Base-by-base conservation (phyloP, 2,888 invertebrate genomes). In the Druceiella hillmani region DNA sequence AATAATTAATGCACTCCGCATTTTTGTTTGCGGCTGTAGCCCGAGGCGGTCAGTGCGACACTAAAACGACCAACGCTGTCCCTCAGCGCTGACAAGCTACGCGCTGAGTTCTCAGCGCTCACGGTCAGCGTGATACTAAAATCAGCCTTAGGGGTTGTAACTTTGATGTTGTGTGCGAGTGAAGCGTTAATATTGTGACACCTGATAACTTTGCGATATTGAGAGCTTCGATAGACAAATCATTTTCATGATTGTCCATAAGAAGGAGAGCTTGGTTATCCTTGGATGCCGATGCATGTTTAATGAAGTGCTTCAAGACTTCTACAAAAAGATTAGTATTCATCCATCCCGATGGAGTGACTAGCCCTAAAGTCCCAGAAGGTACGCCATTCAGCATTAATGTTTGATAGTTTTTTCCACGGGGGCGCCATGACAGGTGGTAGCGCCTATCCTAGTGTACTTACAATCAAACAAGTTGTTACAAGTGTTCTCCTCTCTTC, bases 211-310 rank as follows among this genome's bases (percentile, higher is more conserved):
- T 54, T 14, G 45, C 45, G 12, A 46, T 28, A 40, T 42, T 44
- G 16, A 50, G 28, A 13, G 43, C 66, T 3, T 59, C 56, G 17
- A 67, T 71, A 22, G 74, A 76, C 52, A 72, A 77, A 34, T 59
- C 56, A 9, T 49, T 48, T 34, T 58, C 53, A 40, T 55, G 52
- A 35, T 59, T 60, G 41, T 58, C 57, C 26, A 45, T 46, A 12
- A 60, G 50, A 14, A 57, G 41, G 6, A 57, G 42, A n/a, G 47
- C 35, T 28, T 52, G 53, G 44, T 54, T 53, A 16, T 54, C 51
- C 37, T 42, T 49, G 13, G 50, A 50, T 36, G 44, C 42, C 4
- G 44, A 37, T 14, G 47, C 41, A 34, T 51, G 42, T 30, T 47
- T 52, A 20, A 56, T 53, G 44, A 58, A 61, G 51, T 60, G 58